Base-by-base conservation (phyloP, 2,113 vertebrate genomes). In the Toxostoma redivivum region DNA sequence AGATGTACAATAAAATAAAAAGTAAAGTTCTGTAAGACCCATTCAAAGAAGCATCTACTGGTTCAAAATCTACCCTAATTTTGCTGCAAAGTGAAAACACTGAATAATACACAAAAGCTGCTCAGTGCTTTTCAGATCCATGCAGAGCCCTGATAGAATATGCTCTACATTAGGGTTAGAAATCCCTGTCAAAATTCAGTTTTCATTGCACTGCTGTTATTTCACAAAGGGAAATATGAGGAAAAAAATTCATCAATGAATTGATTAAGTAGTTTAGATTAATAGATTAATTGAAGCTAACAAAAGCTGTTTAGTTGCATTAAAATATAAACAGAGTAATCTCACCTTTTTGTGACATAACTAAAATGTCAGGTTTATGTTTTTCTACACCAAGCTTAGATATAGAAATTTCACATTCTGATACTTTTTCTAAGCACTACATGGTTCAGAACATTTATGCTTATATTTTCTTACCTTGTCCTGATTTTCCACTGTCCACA, bases 391-490 rank as follows among this genome's bases (percentile, higher is more conserved):
- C n/a, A 48, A 80, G 50, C 30, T 37, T 31, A 35, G 50, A 48
- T n/a, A 24, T 2, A 88, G 18, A 79, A 71, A 42, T 72, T 35
- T 25, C 30, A 76, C 24, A 28, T 80, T 89, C 57, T 79, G 27
- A 5, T 54, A 5, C 8, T 60, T 73, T 86, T 57, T 72, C 35
- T 28, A 38, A 56, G 67, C 27, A 47, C 35, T 56, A 45, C 9
- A 23, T 45, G 11, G 16, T 64, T 78, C 54, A 86, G 72, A 96
- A 57, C 11, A 56, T 28, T 78, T 89, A 79, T 44, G 13, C 27
- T 81, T 89, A 2, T 86, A 17, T 88, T 95, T 95, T 88, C 97
- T 97, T 97, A 98, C 98, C 98, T 93, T 62, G 56, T 53, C 23
- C 87, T 72, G 21, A 70, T 92, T 96, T 61, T 92, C 66, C 92